Evolutionary conservation across 2,113 vertebrate genomes (phyloP), one percentile per base, ranked within the genome.

Genomic region (Pagrus major): DNA sequence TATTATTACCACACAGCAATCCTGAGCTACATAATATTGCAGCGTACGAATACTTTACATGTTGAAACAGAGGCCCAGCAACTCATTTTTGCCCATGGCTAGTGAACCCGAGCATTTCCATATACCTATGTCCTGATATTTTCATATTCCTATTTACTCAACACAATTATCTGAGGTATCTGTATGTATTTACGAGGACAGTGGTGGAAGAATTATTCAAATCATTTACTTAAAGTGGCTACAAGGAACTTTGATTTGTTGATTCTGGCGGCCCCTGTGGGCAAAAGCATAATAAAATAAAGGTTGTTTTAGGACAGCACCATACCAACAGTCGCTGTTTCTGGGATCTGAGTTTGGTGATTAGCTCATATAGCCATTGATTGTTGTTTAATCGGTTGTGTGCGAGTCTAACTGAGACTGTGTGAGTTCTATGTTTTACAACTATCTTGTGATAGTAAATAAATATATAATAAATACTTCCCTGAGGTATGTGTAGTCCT

Each of bases 371-470:
- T 10, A 56, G 16, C 16, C 16, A 4, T 1, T 33, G 64, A 35
- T 9, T 23, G 27, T 4, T 33, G 63, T 46, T 31, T 10, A 31
- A 49, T 14, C 15, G 41, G 5, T 42, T 42, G n/a, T 64, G 25
- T 21, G 27, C 47, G 63, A 21, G 39, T 35, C 27, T n/a, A n/a
- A 6, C 29, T 51, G 25, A 16, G 33, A 44, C 27, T 0, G 9
- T 51, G 54, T 42, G 29, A 49, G 52, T 7, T 20, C 1, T 16
- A 10, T 4, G 27, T n/a, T 66, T 47, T 41, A 18, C 49, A 23
- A 27, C 29, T 6, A 31, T 46, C 49, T 51, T 64, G 73, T 77
- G 71, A 71, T n/a, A n/a, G n/a, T n/a, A n/a, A n/a, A n/a, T n/a
- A n/a, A n/a, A n/a, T n/a, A n/a, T n/a, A n/a, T n/a, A n/a, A n/a